Percentiles rank a stretch among this genome's conserved stretches.
These are phyloP conservation scores for Philhelius pedissequus DNA, from an alignment of 2,888 invertebrate species.

Conservation along the genomic window DNA sequence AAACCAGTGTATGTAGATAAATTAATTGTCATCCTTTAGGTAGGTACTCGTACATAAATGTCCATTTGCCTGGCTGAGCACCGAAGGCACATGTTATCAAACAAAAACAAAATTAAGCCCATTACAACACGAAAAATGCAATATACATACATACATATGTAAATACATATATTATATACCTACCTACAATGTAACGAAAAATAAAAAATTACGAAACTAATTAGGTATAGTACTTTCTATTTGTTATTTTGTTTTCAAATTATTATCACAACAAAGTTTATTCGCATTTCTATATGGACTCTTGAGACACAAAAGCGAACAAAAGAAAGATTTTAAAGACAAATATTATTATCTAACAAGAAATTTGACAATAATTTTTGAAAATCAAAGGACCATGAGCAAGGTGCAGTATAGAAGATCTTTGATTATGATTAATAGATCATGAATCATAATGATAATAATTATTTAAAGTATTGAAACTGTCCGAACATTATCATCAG, in stretches of 20 bases:
- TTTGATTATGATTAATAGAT: neutral
- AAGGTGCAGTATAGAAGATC: no score
- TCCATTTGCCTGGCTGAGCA: neutral
- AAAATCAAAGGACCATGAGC: neutral
- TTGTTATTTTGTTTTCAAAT: no score
- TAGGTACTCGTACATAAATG: no score
- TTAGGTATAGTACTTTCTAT: no score
- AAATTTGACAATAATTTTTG: slow-evolving; percentile 51
- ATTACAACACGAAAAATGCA: slow-evolving; percentile 5
- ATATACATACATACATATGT: neutral
- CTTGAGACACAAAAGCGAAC: neutral
- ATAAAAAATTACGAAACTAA: neutral
- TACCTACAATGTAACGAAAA: neutral
- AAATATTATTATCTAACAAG: neutral
- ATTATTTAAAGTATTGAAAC: neutral
- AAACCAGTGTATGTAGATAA: slow-evolving; percentile 2
- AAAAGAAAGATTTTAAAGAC: neutral
- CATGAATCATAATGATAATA: slow-evolving; percentile 22
- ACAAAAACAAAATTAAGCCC: neutral
- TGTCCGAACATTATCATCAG: no score
- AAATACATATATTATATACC: neutral
- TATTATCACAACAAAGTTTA: slow-evolving; percentile 43
- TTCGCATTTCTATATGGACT: slow-evolving; percentile 27
- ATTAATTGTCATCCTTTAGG: neutral
- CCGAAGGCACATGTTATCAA: slow-evolving; percentile 10